phyloP scores from a whole-genome alignment of 2,888 invertebrate genomes.

The Epinotia ramella region DNA sequence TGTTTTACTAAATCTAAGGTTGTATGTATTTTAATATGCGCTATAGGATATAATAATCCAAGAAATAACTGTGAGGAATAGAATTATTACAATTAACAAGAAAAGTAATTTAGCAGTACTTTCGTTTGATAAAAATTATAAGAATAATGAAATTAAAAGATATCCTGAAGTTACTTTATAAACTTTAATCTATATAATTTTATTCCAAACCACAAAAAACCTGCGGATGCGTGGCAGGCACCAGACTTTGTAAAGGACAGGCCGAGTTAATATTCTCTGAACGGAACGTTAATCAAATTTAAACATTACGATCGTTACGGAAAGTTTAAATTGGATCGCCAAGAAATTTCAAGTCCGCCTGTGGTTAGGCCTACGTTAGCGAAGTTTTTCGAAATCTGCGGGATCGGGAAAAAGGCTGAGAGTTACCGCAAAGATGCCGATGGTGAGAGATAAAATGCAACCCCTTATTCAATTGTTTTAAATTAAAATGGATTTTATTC shows the following conservation, averaged over 20 bases:
- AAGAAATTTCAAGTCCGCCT: constrained; percentile 11
- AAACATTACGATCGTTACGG: constrained; percentile 19
- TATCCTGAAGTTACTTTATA: not conserved
- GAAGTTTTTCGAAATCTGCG: not conserved
- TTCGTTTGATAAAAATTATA: too few relatives aligned
- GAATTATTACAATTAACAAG: too few relatives aligned
- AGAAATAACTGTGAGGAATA: too few relatives aligned
- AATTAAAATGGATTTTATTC: not conserved
- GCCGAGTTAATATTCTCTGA: constrained; percentile 7
- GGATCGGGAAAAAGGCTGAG: not conserved
- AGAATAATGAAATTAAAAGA: too few relatives aligned
- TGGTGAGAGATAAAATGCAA: not conserved
- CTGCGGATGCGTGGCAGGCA: constrained; percentile 8
- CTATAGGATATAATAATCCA: too few relatives aligned
- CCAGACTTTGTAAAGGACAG: constrained; percentile 11
- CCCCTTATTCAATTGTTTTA: not conserved
- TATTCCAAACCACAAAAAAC: not conserved
- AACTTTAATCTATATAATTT: not conserved
- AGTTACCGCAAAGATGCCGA: not conserved
- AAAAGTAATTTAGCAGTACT: too few relatives aligned
- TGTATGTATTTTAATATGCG: too few relatives aligned
- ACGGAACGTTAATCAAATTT: constrained; percentile 20
- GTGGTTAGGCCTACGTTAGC: constrained; percentile 3
- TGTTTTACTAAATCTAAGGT: too few relatives aligned
- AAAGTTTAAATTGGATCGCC: constrained; percentile 23